These are phyloP conservation scores for Stylophora pistillata DNA, from an alignment of 64 coral and sea anemone genomes.

Conservation along the genomic window DNA sequence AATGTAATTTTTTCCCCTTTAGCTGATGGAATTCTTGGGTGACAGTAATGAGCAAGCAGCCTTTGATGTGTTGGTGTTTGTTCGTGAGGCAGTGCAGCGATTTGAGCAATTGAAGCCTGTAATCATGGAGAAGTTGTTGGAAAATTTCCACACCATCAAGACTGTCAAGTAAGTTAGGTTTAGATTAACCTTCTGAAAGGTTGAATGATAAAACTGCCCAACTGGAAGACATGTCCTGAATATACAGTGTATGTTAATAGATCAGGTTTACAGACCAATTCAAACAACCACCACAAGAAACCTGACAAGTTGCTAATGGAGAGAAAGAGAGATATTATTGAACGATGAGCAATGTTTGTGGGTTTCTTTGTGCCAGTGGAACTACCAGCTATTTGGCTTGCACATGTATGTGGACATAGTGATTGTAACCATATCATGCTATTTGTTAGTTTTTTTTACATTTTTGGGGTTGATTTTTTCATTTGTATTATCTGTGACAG, in stretches of 20 bases:
- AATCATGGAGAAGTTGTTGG: constrained; percentile 96
- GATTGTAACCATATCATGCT: neutral
- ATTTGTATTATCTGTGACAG: constrained; percentile 9
- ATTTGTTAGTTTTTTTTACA: neutral
- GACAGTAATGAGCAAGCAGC: constrained; percentile 97
- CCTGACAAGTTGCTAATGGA: too few species aligned
- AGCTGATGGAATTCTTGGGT: constrained; percentile 99
- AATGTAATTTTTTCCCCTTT: neutral
- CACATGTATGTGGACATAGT: neutral
- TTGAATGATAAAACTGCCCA: neutral
- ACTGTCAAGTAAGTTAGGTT: constrained; percentile 85
- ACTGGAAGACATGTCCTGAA: neutral
- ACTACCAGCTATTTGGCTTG: too few species aligned
- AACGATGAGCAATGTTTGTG: too few species aligned
- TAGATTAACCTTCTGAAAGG: neutral
- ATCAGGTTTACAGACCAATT: too few species aligned
- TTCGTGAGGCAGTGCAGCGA: constrained; percentile 93
- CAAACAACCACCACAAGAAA: too few species aligned
- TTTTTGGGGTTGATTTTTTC: neutral
- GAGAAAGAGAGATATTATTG: too few species aligned
- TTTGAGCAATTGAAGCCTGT: constrained; percentile 94
- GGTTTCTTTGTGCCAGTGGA: too few species aligned
- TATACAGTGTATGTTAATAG: too few species aligned
- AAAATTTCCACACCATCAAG: constrained; percentile 94
- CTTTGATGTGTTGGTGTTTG: constrained; percentile 98